These are phyloP conservation scores for Prunella himalayana DNA, from an alignment of 2,113 vertebrate species.

Conservation along the genomic window DNA sequence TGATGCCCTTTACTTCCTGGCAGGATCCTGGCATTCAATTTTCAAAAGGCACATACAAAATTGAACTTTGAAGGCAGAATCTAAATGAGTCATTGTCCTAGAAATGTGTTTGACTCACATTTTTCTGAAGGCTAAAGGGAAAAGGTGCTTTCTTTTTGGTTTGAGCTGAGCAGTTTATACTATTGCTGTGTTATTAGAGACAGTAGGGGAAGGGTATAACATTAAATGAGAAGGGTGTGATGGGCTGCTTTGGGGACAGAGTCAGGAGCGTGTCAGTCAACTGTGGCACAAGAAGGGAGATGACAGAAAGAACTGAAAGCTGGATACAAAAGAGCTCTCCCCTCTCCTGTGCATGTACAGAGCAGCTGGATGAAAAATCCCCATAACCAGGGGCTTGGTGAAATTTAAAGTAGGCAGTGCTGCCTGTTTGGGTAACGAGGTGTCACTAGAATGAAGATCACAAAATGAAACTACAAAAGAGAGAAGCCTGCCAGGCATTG, in stretches of 20 bases:
- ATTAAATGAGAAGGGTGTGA: not conserved
- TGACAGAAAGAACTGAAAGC: not conserved
- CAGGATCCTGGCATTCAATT: not conserved
- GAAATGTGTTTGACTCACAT: not conserved
- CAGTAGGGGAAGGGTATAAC: not conserved
- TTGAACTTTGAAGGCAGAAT: not conserved
- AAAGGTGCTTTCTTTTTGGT: not conserved
- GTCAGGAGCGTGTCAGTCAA: not conserved
- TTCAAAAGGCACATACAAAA: not conserved
- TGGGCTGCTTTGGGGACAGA: not conserved
- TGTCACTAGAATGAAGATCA: not conserved
- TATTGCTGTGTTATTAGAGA: not conserved
- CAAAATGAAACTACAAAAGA: constrained; percentile 24
- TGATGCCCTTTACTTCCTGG: not conserved
- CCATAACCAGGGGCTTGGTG: not conserved
- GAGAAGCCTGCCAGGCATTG: constrained; percentile 28
- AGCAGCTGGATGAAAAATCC: not conserved
- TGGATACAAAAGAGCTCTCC: not conserved
- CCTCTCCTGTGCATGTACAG: not conserved
- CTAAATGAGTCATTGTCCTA: not conserved
- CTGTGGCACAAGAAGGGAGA: not conserved
- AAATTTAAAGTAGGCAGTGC: not conserved
- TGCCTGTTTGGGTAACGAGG: constrained; percentile 22
- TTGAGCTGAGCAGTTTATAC: not conserved
- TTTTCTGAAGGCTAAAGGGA: not conserved